Evolutionary conservation across 2,113 vertebrate genomes (phyloP), one percentile per base, ranked within the genome.

Genomic region (Oreotrochilus melanogaster): DNA sequence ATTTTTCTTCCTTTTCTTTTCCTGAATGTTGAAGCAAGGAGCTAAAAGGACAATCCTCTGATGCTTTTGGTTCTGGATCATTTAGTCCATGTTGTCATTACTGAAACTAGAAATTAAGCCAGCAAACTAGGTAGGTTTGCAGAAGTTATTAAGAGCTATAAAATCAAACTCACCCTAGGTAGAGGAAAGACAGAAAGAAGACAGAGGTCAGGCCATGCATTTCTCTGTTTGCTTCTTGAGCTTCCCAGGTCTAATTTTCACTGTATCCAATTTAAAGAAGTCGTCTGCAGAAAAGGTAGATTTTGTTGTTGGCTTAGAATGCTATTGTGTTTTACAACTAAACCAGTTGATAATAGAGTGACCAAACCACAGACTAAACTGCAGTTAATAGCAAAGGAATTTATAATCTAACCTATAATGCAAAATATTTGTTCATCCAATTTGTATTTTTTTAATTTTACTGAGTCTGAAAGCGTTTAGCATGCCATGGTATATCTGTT

Each of bases 1-100:
- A 33, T 93, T 83, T 92, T 79, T 75, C 33, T 90, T 90, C 50
- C 12, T 64, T 87, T 82, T 72, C 14, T 86, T 64, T 76, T 71
- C 19, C 25, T 70, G n/a, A 58, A 47, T 54, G 30, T 76, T 76
- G 85, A 93, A 87, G 51, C 14, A 48, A 61, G 15, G 58, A 80
- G 30, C 53, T 92, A 64, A 88, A 85, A 80, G 37, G 28, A 48
- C 21, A 73, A 31, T 73, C 8, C 15, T 81, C 27, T 87, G 37
- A 5, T 9, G 10, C 19, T 27, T 96, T 88, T 84, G 33, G 11
- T 76, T 86, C 72, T 92, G 72, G 60, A 47, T 76, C 66, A 48
- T 64, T 78, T 92, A 54, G 14, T 66, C 54, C 15, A 27, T 7
- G 12, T 21, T 83, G 25, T 64, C 30, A 12, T 83, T 93, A 47